A percentile compares a stretch with the other conserved stretches of the same genome.
Conservation (phyloP, 2,797 vertebrate species). For the Leptoclinus maculatus region DNA sequence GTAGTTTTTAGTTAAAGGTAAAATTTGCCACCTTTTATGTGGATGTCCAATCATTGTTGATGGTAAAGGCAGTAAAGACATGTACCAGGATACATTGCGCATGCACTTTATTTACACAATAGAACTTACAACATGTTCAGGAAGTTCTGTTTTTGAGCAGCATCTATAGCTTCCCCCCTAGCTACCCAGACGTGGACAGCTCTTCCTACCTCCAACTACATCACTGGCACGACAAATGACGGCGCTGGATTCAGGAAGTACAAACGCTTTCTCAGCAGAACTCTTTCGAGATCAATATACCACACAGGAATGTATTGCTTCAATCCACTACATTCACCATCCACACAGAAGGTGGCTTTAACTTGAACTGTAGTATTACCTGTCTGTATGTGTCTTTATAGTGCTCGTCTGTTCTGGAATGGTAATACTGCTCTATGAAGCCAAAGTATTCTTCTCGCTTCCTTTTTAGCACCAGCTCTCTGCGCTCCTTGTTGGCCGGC, state of each 20-base stretch:
- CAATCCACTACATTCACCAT: background rate
- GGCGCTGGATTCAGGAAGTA: background rate
- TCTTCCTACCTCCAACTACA: background rate
- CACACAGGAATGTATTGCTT: background rate
- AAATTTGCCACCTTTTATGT: background rate
- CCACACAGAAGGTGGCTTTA: background rate
- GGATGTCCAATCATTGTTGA: background rate
- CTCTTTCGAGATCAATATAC: background rate
- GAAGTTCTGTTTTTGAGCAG: background rate
- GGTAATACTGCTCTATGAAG: conserved; percentile 99
- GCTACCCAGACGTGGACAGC: background rate
- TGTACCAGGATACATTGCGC: background rate
- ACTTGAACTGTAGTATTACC: conserved; percentile 77
- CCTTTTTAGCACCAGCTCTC: conserved; percentile 91
- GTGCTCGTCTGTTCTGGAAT: conserved; percentile 96
- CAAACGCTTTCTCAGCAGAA: background rate
- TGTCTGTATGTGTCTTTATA: conserved; percentile 98
- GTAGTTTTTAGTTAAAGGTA: background rate
- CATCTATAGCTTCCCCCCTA: background rate
- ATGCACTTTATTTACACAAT: background rate
- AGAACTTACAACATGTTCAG: background rate
- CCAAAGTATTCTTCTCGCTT: conserved; percentile 98
- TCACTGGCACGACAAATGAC: background rate
- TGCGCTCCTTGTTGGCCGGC: conserved; percentile 93
- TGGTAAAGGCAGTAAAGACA: background rate